Conservation (phyloP, 1,140 invertebrate species). For the Pectinophora gossypiella region DNA sequence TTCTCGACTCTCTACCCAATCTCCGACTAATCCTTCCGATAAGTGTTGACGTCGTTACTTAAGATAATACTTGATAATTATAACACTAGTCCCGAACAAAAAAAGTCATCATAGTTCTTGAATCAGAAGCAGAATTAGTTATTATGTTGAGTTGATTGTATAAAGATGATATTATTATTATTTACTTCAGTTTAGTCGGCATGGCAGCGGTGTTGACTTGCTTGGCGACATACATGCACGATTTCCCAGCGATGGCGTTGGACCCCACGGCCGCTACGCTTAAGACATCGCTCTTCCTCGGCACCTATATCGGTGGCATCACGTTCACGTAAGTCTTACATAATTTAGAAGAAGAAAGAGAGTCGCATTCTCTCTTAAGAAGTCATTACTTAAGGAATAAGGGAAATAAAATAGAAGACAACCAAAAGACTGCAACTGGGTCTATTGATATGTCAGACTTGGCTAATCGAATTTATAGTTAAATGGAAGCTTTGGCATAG, state of each 20-base stretch:
- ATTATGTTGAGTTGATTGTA: too few species aligned
- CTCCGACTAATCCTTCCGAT: too few species aligned
- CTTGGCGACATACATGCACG: constrained; percentile 88
- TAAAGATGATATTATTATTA: too few species aligned
- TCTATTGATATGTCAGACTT: too few species aligned
- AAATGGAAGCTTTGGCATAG: too few species aligned
- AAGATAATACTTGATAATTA: too few species aligned
- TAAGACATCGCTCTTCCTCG: constrained; percentile 91
- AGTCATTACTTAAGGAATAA: neutral
- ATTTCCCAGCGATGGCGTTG: constrained; percentile 88
- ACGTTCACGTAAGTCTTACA: constrained; percentile 83
- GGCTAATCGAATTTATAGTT: too few species aligned
- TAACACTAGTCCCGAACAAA: too few species aligned
- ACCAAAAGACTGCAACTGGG: neutral
- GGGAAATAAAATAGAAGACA: neutral
- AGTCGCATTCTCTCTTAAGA: neutral
- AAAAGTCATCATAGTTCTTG: too few species aligned
- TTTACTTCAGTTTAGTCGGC: constrained; percentile 82
- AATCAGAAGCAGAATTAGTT: too few species aligned
- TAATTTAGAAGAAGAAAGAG: neutral
- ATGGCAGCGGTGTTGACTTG: constrained; percentile 92
- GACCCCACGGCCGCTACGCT: constrained; percentile 90
- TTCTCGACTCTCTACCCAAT: too few species aligned
- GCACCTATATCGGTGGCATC: constrained; percentile 93
- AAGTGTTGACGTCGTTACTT: too few species aligned